Base-by-base conservation (phyloP, 2,113 vertebrate genomes). In the Morphnarchus princeps region DNA sequence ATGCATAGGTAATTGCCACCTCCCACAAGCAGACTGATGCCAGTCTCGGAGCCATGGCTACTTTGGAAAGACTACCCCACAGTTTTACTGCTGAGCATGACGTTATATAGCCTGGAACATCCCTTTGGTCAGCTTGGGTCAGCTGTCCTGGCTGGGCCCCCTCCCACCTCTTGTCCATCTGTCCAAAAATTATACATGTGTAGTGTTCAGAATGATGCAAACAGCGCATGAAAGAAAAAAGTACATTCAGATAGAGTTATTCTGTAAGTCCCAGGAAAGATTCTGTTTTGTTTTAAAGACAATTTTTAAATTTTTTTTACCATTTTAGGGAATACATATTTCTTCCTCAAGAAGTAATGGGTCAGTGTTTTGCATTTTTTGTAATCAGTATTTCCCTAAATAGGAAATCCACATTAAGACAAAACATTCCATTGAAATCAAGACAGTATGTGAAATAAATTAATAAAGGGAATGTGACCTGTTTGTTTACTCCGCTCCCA, bases 41-140 rank as follows among this genome's bases (percentile, higher is more conserved):
- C 58, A 43, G 34, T n/a, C 47, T 43, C 45, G 38, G 63, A 77
- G 69, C 59, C n/a, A 12, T 0, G 0, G 22, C 17, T 42, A 4
- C 29, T 49, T 31, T 79, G 81, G 65, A 55, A 22, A 49, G 29
- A 7, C 11, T 2, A 10, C 2, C 11, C 40, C 10, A 13, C 32
- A 7, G n/a, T 21, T 49, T 21, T 9, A 3, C 24, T 5, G 18
- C 32, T 50, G 71, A 65, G 28, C 32, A 6, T 3, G 24, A 13
- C 0, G 0, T 17, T 22, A 4, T 9, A 3, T 2, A 52, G 29
- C 61, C 40, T 11, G 50, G 62, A 55, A 8, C 28, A 11, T 63
- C 54, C 69, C 88, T 62, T 43, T 24, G 67, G 13, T 24, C 73
- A 42, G 50, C 21, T 36, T 21, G 42, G n/a, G 42, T n/a, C 66